Evolutionary conservation across 92 coral and sea anemone species (phyloP).

Genomic region (Heliopora coerulea): DNA sequence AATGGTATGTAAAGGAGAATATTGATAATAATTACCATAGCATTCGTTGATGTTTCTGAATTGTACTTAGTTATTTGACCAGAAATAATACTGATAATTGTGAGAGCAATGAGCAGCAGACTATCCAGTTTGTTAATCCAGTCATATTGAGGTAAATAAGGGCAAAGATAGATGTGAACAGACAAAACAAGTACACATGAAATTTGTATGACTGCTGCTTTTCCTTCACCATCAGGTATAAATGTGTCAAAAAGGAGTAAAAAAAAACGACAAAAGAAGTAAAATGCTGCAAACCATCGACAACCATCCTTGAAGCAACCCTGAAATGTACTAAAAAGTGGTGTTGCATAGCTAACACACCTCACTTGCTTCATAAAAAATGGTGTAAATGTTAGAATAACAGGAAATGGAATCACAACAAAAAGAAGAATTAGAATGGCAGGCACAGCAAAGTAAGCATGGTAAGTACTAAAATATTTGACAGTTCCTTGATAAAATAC

Average conservation of each 20-base stretch:
- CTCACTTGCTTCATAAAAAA: conserved; percentile 66
- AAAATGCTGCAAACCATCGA: conserved; percentile 97
- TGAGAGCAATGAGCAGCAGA: conserved; percentile 65
- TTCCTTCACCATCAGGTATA: conserved; percentile 71
- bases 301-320: conserved; percentile 82
- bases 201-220: conserved; percentile 76
- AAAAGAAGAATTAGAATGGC: conserved; percentile 57
- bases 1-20: conserved; percentile 77
- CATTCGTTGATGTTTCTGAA: conserved; percentile 27
- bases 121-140: conserved; percentile 84
- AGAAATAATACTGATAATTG: conserved; percentile 56
- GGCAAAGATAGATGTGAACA: conserved; percentile 42
- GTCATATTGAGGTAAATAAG: conserved; percentile 47
- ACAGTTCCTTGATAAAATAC: conserved; percentile 60
- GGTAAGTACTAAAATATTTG: conserved; percentile 52
- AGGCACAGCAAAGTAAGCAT: conserved; percentile 45
- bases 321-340: conserved; percentile 79
- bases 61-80: conserved; percentile 24
- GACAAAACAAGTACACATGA: conserved; percentile 60
- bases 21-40: conserved; percentile 47
- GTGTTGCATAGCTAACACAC: conserved; percentile 67
- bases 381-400: conserved; percentile 48
- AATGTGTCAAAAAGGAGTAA: conserved; percentile 70
- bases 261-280: conserved; percentile 75
- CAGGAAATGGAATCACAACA: conserved; percentile 65